Base-by-base conservation (phyloP, 2,113 vertebrate genomes). In the Cottus gobio region DNA sequence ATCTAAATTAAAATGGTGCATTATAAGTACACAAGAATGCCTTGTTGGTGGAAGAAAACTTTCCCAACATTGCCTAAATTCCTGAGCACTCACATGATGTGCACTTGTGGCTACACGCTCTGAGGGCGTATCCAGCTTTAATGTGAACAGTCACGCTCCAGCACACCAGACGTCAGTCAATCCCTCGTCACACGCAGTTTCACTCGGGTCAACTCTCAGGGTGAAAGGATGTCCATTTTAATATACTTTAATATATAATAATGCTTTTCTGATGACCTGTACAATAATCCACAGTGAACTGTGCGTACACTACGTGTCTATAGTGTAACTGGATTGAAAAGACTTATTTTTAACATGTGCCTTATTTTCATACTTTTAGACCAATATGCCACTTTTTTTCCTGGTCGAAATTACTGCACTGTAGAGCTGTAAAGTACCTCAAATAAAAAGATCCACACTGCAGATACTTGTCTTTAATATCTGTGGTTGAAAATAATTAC, bases 71-170 rank as follows among this genome's bases (percentile, higher is more conserved):
- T 71, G 75, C 87, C 87, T 90, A 80, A 87, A 92, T 92, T 93
- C 93, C 93, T 91, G 92, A 94, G 89, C 80, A 8, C 83, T 91
- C 86, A 88, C 85, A 88, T 90, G 90, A 88, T 13, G 34, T 34
- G 75, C 82, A 86, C 92, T 85, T 91, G 93, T 92, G 86, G 80
- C 84, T 90, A 92, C 91, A 93, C 36, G 93, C 87, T 88, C 79
- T 1, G 58, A 92, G 88, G 93, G 91, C 72, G 90, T 81, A 76
- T 87, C 85, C 83, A 71, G 68, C 85, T 87, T 20, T 58, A 79
- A 85, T 85, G 83, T 80, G 91, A 83, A 75, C 82, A 54, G 84
- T 90, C 90, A 86, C 37, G 89, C 91, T 90, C 79, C 72, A 68
- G 83, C 79, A 89, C 82, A 82, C 50, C 80, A 65, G 68, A 83